Conservation (phyloP, 2,113 vertebrate species). For the Apus apus region DNA sequence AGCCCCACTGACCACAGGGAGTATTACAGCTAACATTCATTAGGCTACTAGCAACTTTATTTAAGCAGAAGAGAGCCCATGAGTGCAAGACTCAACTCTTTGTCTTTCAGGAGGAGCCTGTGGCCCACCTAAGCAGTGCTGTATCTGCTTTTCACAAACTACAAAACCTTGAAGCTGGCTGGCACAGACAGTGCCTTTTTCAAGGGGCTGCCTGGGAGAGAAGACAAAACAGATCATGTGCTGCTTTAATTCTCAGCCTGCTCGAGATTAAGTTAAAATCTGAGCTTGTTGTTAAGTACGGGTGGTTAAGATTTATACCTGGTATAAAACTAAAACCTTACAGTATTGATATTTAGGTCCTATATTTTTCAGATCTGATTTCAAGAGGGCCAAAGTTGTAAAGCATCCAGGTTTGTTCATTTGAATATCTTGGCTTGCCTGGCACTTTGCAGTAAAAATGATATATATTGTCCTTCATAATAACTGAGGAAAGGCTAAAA, state of each 20-base stretch:
- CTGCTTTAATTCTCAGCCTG: slow-evolving; percentile 36
- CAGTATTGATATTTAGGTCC: slow-evolving; percentile 63
- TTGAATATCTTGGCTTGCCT: slow-evolving; percentile 51
- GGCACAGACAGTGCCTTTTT: slow-evolving; percentile 36
- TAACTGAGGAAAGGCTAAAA: slow-evolving; percentile 34
- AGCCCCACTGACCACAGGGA: slow-evolving; percentile 84
- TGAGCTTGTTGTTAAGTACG: slow-evolving; percentile 33
- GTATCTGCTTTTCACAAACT: slow-evolving; percentile 44
- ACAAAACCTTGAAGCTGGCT: slow-evolving; percentile 38
- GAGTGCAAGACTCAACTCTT: slow-evolving; percentile 67
- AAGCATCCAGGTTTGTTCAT: slow-evolving; percentile 26
- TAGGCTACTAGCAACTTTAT: slow-evolving; percentile 82
- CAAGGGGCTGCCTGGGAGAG: slow-evolving; percentile 10
- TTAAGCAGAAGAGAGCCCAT: slow-evolving; percentile 75
- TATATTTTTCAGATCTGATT: slow-evolving; percentile 66
- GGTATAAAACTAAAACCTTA: slow-evolving; percentile 52
- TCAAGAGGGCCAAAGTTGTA: slow-evolving; percentile 49
- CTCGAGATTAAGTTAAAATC: slow-evolving; percentile 55
- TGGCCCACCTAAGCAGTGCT: slow-evolving; percentile 30
- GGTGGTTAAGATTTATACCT: slow-evolving; percentile 61
- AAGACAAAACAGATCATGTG: slow-evolving; percentile 5
- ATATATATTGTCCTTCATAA: slow-evolving; percentile 48
- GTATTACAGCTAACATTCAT: slow-evolving; percentile 82
- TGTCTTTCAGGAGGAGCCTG: slow-evolving; percentile 46
- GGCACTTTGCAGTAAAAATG: slow-evolving; percentile 62